Base-by-base conservation (phyloP, 2,797 vertebrate genomes). In the Malacoraja senta region DNA sequence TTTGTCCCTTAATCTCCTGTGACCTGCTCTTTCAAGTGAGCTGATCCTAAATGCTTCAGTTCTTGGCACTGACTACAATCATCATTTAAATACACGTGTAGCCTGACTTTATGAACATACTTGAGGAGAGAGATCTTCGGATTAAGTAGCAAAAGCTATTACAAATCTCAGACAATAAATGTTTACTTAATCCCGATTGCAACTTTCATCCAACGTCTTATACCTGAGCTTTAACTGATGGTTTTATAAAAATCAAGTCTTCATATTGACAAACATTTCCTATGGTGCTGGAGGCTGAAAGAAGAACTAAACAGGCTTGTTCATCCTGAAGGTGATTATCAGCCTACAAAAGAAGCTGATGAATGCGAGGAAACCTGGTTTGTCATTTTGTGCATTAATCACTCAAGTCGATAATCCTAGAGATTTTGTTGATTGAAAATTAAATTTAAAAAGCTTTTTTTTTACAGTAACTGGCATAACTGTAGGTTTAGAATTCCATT, bases 261-360 rank as follows among this genome's bases (percentile, higher is more conserved):
- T 98, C 96, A 97, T 95, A 96, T 96, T 96, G 97, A 96, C 97
- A 97, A 97, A 96, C 95, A 95, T 94, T 95, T 96, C 97, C 98
- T 97, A 97, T 94, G 94, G 72, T 94, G 94, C 95, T 94, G 93
- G 94, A 95, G 95, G 93, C 93, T 94, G 95, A 94, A 94, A 95
- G 95, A 96, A 95, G 94, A 94, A 95, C 94, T 96, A 94, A 95
- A 96, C 95, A 94, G 94, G 95, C 96, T 96, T 95, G 95, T 94
- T 94, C 93, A 95, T 95, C 65, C 93, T 94, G 94, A 96, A 96
- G 97, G 97, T 97, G 97, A 98, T 98, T 98, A 97, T 96, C 96
- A 96, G 96, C 94, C 97, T 97, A 97, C 97, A 97, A 96, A 97
- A 96, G 96, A 96, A 96, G 96, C 96, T 96, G 96, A 97, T 96